Evolutionary conservation across 1,140 invertebrate species (phyloP), one percentile per base, ranked within the genome.

Genomic region (Euwallacea fornicatus): DNA sequence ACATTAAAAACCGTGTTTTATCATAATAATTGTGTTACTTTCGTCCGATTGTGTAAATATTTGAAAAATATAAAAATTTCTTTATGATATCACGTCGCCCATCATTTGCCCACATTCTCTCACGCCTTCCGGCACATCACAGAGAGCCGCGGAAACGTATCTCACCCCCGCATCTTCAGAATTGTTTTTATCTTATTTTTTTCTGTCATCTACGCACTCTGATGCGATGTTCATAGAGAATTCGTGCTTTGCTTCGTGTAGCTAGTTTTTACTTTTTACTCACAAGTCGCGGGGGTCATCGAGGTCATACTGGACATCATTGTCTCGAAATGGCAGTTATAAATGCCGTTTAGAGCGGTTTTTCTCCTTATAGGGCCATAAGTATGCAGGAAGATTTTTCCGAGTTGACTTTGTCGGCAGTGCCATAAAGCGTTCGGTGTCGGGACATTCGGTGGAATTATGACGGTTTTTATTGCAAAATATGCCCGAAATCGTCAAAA

Each of bases 21-120:
- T 33, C 21, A 4, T 33, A 4, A 2, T 33, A 33, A 4, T 33
- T 33, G 4, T 4, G 1, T 33, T 4, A 33, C 21, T 33, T 33
- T 33, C 4, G 21, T 33, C 21, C 21, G 21, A 33, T 33, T 2
- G 21, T 33, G 21, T 4, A 33, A 33, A 33, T 33, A 33, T 33
- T 33, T 33, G 21, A 33, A 33, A 33, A 33, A 33, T 33, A 33
- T 33, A 33, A 33, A 33, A 33, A 33, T 33, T 1, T 33, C 21
- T 33, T 33, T 33, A 4, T 33, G 21, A 33, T 33, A 33, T 33
- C 21, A 50, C 54, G 43, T n/a, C 59, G 72, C 74, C 71, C 66
- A 73, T 75, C 76, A 77, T 77, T 77, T 75, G 74, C 75, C 69
- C 69, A 73, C 76, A 77, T 77, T 75, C 66, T 74, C 54, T 77